These are phyloP conservation scores for Desoria tigrina DNA, from an alignment of 2,888 invertebrate genomes.

Conservation along the genomic window DNA sequence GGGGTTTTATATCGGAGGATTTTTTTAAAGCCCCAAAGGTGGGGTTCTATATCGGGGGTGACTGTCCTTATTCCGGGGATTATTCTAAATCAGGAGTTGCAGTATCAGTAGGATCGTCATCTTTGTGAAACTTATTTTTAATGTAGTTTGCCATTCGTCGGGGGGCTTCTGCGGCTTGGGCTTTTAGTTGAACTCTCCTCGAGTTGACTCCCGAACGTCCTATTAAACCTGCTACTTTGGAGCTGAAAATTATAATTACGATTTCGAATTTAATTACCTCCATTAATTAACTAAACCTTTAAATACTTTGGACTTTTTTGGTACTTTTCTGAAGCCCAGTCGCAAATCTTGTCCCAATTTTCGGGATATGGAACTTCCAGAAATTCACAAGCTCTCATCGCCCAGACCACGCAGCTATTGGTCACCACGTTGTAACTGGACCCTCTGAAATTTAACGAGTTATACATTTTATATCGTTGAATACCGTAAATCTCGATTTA, in stretches of 20 bases:
- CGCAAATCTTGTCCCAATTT: slow-evolving; percentile 47
- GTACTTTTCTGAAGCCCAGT: slow-evolving; percentile 47
- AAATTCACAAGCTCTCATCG: slow-evolving; percentile 38
- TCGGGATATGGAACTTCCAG: slow-evolving; percentile 43
- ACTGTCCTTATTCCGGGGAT: too few species aligned
- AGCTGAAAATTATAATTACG: too few species aligned
- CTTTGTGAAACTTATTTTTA: slow-evolving; percentile 23
- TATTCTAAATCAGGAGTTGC: too few species aligned
- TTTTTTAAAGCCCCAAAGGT: too few species aligned
- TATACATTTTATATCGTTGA: background rate
- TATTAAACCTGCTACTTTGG: slow-evolving; percentile 41
- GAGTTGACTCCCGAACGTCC: slow-evolving; percentile 42
- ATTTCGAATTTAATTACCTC: background rate
- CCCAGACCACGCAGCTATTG: slow-evolving; percentile 49
- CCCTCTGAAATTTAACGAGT: slow-evolving; percentile 33
- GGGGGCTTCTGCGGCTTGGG: slow-evolving; percentile 25
- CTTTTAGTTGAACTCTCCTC: slow-evolving; percentile 34
- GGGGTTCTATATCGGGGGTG: too few species aligned
- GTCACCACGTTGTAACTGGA: slow-evolving; percentile 45
- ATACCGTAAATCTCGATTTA: too few species aligned
- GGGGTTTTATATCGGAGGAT: too few species aligned
- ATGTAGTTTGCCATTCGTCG: slow-evolving; percentile 35
- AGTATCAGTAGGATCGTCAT: slow-evolving; percentile 1
- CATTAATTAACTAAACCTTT: slow-evolving; percentile 1
- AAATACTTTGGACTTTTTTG: too few species aligned